Conservation (phyloP, 2,888 invertebrate species). For the Drosophila emarginata region DNA sequence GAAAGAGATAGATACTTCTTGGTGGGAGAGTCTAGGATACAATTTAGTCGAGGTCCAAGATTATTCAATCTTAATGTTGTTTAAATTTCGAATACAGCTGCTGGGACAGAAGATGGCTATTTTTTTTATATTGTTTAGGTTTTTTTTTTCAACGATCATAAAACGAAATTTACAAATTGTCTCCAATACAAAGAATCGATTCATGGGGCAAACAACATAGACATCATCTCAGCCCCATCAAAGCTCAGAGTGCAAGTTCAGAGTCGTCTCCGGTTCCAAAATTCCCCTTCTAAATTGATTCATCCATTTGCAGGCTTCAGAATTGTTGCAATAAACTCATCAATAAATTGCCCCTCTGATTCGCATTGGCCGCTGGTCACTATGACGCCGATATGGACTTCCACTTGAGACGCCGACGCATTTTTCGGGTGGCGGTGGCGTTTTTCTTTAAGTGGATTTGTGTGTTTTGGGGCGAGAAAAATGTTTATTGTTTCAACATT, state of each 20-base stretch:
- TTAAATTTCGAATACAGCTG: slow-evolving; percentile 30
- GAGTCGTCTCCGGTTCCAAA: slow-evolving; percentile 3
- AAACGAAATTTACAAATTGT: slow-evolving; percentile 81
- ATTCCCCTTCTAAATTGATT: background rate
- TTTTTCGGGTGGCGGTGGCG: slow-evolving; percentile 49
- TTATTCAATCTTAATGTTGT: background rate
- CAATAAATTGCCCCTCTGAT: slow-evolving; percentile 80
- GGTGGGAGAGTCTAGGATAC: too few relatives aligned
- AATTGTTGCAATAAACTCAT: slow-evolving; percentile 80
- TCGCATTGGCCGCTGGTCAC: slow-evolving; percentile 36
- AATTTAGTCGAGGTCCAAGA: background rate
- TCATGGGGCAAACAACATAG: slow-evolving; percentile 64
- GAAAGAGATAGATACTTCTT: too few relatives aligned
- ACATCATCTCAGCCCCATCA: slow-evolving; percentile 61
- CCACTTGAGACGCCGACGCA: slow-evolving; percentile 20
- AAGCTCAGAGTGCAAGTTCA: slow-evolving; percentile 2
- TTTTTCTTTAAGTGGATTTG: slow-evolving; percentile 80
- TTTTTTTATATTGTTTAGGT: slow-evolving; percentile 72
- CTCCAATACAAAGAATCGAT: slow-evolving; percentile 75
- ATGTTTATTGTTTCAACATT: slow-evolving; percentile 82
- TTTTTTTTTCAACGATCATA: slow-evolving; percentile 66
- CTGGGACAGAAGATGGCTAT: slow-evolving; percentile 58
- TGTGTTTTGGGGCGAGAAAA: slow-evolving; percentile 80
- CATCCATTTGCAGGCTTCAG: slow-evolving; percentile 5
- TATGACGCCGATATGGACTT: slow-evolving; percentile 45